Base-by-base conservation (phyloP, 1,140 invertebrate species). In the Oreohelix idahoensis region DNA sequence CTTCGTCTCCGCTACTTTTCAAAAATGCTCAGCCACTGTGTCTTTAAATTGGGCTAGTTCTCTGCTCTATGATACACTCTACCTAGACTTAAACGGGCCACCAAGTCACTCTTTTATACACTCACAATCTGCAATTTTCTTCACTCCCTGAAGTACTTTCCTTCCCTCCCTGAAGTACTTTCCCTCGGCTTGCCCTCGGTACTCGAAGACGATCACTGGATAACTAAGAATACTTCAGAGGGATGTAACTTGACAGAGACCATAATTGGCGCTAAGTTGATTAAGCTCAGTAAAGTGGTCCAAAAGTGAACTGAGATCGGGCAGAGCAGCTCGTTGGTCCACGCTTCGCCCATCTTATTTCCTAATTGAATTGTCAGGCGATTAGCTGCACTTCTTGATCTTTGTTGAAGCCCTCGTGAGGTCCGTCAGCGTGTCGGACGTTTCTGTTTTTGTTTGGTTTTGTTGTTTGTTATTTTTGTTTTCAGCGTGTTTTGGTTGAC, bases 221-320 rank as follows among this genome's bases (percentile, higher is more conserved):
- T 42, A 42, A 38, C 26, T 32, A 71, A 32, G 32, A 63, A 13
- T 17, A 15, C 73, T 39, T 58, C 79, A 83, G 66, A 73, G 73
- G 32, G 51, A 36, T 20, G 39, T n/a, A 77, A 83, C 49, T 49
- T 53, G 49, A 81, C 73, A 83, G 73, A 77, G 73, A 83, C 58
- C 35, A 76, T 76, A 76, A 83, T 83, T 76, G 53, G 29, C 32
- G 38, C 71, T 69, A 77, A 83, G 73, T 77, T 83, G 42, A 76
- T 76, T 77, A 78, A 36, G 36, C 45, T 10, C n/a, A 51, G 26
- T 32, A 10, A 49, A 32, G 76, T 32, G 49, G 26, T 29, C 23
- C 32, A 15, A 36, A 26, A 63, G 49, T 23, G 15, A 42, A 32
- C 38, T n/a, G 66, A 23, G 77, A 38, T 53, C 42, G 38, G 13